phyloP scores from a whole-genome alignment of 2,797 vertebrate genomes.

The Ispidina picta region DNA sequence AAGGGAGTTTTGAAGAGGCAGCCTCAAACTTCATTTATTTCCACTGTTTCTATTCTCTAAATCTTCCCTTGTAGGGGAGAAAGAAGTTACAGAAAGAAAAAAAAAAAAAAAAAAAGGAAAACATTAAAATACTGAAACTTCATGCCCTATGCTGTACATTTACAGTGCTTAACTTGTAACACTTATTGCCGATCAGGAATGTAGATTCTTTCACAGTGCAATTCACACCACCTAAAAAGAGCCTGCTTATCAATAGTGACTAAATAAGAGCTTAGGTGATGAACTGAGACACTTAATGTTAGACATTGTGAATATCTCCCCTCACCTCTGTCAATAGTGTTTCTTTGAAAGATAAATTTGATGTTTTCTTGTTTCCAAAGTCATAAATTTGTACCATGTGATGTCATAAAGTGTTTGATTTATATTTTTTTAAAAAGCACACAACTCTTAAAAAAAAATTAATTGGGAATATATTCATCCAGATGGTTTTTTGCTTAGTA shows the following conservation, averaged over 20 bases:
- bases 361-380: not conserved
- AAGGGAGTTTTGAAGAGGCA: not conserved
- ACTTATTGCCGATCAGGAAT: not conserved
- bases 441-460: not conserved
- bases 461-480: not conserved
- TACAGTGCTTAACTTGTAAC: not conserved
- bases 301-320: not conserved
- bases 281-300: not conserved
- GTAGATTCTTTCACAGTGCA: not conserved
- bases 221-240: not conserved
- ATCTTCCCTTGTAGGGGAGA: not conserved
- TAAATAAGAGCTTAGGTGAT: not conserved
- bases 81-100: not conserved
- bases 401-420: not conserved
- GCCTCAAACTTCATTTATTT: not conserved
- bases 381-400: not conserved
- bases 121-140: not conserved
- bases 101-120: too few species aligned
- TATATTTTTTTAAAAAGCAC: not conserved
- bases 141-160: not conserved
- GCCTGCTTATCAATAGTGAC: not conserved
- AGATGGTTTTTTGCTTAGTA: not conserved
- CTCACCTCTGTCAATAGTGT: not conserved
- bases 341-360: not conserved
- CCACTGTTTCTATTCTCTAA: not conserved